phyloP scores from a whole-genome alignment of 2,113 vertebrate species.

The Epinephelus cyanopodus region DNA sequence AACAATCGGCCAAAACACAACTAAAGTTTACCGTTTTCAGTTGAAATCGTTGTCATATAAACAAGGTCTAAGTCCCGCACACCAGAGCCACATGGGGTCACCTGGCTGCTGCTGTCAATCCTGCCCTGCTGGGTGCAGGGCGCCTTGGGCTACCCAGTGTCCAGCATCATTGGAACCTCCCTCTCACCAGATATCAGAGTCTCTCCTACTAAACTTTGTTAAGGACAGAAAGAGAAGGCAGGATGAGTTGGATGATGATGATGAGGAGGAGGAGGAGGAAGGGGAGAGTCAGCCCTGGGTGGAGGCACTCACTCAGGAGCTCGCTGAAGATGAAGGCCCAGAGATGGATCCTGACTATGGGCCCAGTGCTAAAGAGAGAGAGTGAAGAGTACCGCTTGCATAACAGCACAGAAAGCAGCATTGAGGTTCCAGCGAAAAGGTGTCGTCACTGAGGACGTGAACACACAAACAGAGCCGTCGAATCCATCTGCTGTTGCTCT shows the following conservation, averaged over 20 bases:
- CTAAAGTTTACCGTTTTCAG: too few relatives aligned
- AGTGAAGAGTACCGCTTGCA: conserved; percentile 86
- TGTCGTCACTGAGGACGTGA: conserved; percentile 71
- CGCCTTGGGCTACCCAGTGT: conserved; percentile 80
- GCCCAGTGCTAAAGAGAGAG: conserved; percentile 77
- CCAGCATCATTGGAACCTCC: conserved; percentile 70
- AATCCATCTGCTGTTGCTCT: conserved; percentile 16
- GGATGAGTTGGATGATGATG: conserved; percentile 82
- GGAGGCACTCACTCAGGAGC: conserved; percentile 76
- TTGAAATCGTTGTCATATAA: too few relatives aligned
- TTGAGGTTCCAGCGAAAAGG: conserved; percentile 78
- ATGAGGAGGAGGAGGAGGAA: conserved; percentile 83
- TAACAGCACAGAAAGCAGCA: conserved; percentile 81
- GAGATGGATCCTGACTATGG: conserved; percentile 81
- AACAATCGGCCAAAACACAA: too few relatives aligned
- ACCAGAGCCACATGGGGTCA: conserved; percentile 57
- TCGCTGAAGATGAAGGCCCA: conserved; percentile 78
- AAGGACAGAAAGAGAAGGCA: conserved; percentile 88
- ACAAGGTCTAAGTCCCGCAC: conserved; percentile 57
- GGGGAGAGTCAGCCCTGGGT: conserved; percentile 84
- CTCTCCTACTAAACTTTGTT: conserved; percentile 77
- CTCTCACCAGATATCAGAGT: conserved; percentile 80
- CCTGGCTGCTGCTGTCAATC: conserved; percentile 74
- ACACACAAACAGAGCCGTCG: conserved; percentile 15
- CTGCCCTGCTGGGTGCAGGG: conserved; percentile 80